Base-by-base conservation (phyloP, 2,888 invertebrate species). In the Chrysomela aeneicollis region DNA sequence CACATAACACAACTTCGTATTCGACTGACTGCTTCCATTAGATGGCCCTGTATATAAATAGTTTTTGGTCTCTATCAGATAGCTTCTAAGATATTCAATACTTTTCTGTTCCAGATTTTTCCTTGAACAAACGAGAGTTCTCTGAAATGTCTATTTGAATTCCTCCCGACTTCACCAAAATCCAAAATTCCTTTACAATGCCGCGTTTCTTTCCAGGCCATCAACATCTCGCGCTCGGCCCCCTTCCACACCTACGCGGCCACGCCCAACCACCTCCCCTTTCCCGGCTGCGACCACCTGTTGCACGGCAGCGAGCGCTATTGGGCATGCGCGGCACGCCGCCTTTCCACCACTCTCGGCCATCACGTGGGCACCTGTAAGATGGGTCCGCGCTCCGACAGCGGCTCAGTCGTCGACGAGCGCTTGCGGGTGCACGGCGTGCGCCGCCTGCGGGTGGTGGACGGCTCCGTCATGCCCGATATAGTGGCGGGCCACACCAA, bases 251-350 rank as follows among this genome's bases (percentile, higher is more conserved):
- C 82, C 61, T 84, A 85, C 69, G 86, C 86, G 59, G 81, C 87
- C 0, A 84, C 80, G 0, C 80, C 89, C 21, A 83, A 87, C 66
- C 76, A 82, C 0, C 83, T 86, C 0, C 87, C 89, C 0, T 89
- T 90, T 78, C 89, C 90, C 0, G 90, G 90, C 46, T 94, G 93
- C 76, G 87, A 88, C 71, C 78, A 86, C 53, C 74, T 86, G 4
- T 50, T 72, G 4, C 91, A 91, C 77, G 86, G 86, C 63, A 88
- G 88, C 1, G 89, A 92, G 71, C 81, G 84, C 10, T 93, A 93
- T 78, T 93, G 92, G 92, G 85, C 86, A 57, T 94, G 93, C 76
- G 89, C 89, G 49, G 86, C 91, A 19, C 86, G 89, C 69, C 87
- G 89, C 67, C 87, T 90, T 17, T 89, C 90, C 5, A 88, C 90